Evolutionary conservation across 2,113 vertebrate species (phyloP).

Genomic region (Periophthalmodon schlosseri): DNA sequence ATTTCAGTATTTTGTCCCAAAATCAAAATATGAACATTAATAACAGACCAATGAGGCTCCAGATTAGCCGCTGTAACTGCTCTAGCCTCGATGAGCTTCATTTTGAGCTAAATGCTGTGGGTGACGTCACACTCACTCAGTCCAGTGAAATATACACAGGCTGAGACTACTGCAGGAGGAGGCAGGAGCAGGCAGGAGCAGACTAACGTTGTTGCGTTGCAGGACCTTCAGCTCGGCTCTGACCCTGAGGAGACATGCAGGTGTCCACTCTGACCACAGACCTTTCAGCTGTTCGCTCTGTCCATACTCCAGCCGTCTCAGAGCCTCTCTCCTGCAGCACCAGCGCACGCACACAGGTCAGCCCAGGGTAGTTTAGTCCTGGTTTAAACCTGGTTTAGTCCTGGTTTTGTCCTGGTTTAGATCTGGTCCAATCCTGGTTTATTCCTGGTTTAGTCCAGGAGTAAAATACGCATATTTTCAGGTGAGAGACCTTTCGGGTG

Average conservation of each 20-base stretch:
- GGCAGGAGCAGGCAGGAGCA: too few species aligned
- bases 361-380: neutral
- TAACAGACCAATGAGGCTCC: too few species aligned
- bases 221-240: constrained; percentile 76
- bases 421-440: neutral
- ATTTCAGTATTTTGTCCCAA: too few species aligned
- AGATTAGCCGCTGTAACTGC: too few species aligned
- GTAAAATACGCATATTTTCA: too few species aligned
- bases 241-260: constrained; percentile 72
- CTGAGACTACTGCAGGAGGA: too few species aligned
- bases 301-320: constrained; percentile 65
- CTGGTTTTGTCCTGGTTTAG: neutral
- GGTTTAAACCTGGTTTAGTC: too few species aligned
- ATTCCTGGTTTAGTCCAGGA: neutral
- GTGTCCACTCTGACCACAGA: constrained; percentile 66
- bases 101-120: too few species aligned
- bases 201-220: constrained; percentile 9
- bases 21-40: too few species aligned
- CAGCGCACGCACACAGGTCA: constrained; percentile 67
- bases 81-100: too few species aligned
- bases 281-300: constrained; percentile 69
- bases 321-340: constrained; percentile 72
- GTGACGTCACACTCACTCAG: too few species aligned
- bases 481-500: constrained; percentile 77
- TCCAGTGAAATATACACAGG: too few species aligned